Conservation (phyloP, 2,888 invertebrate species). For the Capitulum mitella region DNA sequence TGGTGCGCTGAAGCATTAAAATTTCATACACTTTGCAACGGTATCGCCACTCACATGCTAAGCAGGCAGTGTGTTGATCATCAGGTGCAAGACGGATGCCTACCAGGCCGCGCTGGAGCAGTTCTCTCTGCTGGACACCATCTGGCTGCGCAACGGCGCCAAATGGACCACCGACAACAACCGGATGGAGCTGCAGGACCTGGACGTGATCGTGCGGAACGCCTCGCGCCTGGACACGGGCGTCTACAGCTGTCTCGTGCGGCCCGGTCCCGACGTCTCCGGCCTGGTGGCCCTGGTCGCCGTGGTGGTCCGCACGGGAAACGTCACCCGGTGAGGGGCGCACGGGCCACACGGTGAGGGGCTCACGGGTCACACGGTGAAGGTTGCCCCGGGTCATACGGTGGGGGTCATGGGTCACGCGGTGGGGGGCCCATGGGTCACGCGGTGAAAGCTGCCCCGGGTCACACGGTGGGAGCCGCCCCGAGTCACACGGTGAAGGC, state of each 20-base stretch:
- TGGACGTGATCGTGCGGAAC: not conserved
- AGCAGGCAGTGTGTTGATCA: no score
- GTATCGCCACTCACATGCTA: no score
- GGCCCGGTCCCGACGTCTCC: not conserved
- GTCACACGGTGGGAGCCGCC: no score
- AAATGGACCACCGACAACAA: not conserved
- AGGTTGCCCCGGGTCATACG: no score
- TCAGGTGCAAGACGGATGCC: conserved; percentile 14
- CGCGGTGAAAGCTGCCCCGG: no score
- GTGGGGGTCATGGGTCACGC: no score
- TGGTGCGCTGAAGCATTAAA: no score
- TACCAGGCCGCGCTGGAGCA: not conserved
- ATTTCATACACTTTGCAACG: no score
- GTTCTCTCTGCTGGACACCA: not conserved
- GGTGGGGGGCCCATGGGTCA: no score
- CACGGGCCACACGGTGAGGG: no score
- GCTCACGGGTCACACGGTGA: no score
- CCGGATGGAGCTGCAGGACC: conserved; percentile 5
- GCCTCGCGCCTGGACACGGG: not conserved
- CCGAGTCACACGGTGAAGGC: no score
- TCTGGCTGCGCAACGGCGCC: not conserved
- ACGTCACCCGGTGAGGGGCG: conserved; percentile 8
- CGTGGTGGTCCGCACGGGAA: not conserved
- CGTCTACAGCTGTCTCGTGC: conserved; percentile 16
- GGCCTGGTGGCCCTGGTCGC: not conserved